A percentile compares a stretch with the other conserved stretches of the same genome.
These are phyloP conservation scores for Andricus quercusramuli DNA, from an alignment of 2,888 invertebrate genomes.

Conservation along the genomic window DNA sequence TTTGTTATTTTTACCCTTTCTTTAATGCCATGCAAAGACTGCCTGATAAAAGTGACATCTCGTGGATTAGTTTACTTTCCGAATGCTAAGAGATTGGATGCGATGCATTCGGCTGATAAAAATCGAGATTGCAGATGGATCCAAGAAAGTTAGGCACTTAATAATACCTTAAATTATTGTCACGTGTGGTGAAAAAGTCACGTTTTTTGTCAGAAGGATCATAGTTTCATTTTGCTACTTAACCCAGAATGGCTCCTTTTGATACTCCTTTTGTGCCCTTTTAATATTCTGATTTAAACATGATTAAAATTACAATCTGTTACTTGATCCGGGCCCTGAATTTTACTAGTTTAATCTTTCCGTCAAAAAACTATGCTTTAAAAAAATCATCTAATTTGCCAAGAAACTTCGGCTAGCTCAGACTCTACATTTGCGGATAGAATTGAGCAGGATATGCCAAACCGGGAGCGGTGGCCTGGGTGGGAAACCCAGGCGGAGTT, in stretches of 20 bases:
- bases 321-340: too few relatives aligned
- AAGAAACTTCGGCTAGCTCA: not conserved
- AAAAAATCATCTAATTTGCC: not conserved
- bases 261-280: too few relatives aligned
- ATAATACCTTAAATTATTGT: slow-evolving; percentile 22
- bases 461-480: slow-evolving; percentile 75
- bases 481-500: slow-evolving; percentile 57
- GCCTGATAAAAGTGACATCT: too few relatives aligned
- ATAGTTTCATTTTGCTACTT: not conserved
- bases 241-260: too few relatives aligned
- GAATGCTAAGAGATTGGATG: too few relatives aligned
- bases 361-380: not conserved
- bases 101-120: too few relatives aligned
- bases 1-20: too few relatives aligned
- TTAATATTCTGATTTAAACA: too few relatives aligned
- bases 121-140: not conserved
- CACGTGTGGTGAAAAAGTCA: not conserved
- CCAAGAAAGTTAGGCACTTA: slow-evolving; percentile 13
- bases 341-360: not conserved
- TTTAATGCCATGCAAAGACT: too few relatives aligned
- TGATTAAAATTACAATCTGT: too few relatives aligned
- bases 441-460: slow-evolving; percentile 82
- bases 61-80: too few relatives aligned
- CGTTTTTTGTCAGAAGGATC: not conserved
- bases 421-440: slow-evolving; percentile 73